Conservation (phyloP, 30 jellyfish, hydroid and myxozoan genomes). For the Hydractinia echinata region DNA sequence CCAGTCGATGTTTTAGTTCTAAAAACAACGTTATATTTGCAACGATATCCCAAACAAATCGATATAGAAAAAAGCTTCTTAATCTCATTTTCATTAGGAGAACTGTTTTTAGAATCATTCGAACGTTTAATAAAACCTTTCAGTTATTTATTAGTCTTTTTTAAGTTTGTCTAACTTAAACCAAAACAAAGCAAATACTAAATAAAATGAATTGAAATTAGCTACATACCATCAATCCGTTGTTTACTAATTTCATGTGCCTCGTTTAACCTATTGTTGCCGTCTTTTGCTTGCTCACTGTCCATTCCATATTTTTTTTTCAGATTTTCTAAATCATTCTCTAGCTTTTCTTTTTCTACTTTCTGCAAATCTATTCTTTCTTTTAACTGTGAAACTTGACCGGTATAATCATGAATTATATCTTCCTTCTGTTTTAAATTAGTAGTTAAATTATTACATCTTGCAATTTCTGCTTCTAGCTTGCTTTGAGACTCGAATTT, state of each 20-base stretch:
- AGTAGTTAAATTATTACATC: constrained; percentile 27
- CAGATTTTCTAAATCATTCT: constrained; percentile 7
- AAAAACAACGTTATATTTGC: too few species aligned
- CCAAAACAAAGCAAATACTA: background rate
- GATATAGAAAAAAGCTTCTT: too few species aligned
- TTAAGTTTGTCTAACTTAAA: too few species aligned
- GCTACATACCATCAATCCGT: constrained; percentile 21
- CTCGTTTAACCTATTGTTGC: background rate
- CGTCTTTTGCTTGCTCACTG: constrained; percentile 6
- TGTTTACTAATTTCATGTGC: constrained; percentile 19
- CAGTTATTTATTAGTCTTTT: too few species aligned
- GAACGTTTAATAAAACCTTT: too few species aligned
- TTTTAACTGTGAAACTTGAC: background rate
- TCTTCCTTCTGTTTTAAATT: constrained; percentile 36
- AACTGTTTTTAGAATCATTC: too few species aligned
- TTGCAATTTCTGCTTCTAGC: constrained; percentile 42
- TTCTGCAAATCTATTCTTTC: background rate
- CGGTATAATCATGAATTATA: constrained; percentile 17
- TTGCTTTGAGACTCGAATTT: constrained; percentile 10
- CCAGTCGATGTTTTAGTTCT: constrained; percentile 12
- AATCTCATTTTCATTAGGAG: too few species aligned
- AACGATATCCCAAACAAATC: too few species aligned
- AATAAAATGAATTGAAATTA: background rate
- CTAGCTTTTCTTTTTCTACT: background rate
- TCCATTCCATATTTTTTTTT: background rate